A percentile compares a stretch with the other conserved stretches of the same genome.
Conservation (phyloP, 2,113 vertebrate species). For the Megalops atlanticus region DNA sequence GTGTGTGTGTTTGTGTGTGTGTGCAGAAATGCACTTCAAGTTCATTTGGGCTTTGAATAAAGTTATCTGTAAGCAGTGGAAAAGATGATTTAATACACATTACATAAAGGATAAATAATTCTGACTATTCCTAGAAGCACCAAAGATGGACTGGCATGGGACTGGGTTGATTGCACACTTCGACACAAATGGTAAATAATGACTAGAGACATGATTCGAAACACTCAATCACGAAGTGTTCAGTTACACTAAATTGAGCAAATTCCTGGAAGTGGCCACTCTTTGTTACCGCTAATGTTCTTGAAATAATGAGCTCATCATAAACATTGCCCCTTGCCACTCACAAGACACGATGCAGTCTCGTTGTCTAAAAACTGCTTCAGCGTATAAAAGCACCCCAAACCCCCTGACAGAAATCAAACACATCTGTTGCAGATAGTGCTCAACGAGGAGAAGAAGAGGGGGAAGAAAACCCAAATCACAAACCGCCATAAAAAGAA, state of each 20-base stretch:
- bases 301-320: constrained; percentile 46
- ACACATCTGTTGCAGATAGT: not conserved
- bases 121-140: not conserved
- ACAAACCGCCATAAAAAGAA: too few species aligned
- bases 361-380: not conserved
- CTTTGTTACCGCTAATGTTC: constrained; percentile 54
- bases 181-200: constrained; percentile 6
- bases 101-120: not conserved
- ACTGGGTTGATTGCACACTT: constrained; percentile 17
- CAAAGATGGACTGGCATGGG: not conserved
- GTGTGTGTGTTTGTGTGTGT: not conserved
- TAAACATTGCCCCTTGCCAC: constrained; percentile 2
- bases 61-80: not conserved
- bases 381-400: not conserved
- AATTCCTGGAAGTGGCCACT: constrained; percentile 49
- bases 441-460: not conserved
- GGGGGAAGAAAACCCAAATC: too few species aligned
- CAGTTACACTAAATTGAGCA: constrained; percentile 45
- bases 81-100: not conserved
- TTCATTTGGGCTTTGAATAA: not conserved
- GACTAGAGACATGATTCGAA: constrained; percentile 29
- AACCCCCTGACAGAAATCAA: not conserved
- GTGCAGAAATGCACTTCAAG: not conserved
- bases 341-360: not conserved
- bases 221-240: constrained; percentile 34